Evolutionary conservation across 2,113 vertebrate genomes (phyloP), one percentile per base, ranked within the genome.

Genomic region (Pelobates fuscus): DNA sequence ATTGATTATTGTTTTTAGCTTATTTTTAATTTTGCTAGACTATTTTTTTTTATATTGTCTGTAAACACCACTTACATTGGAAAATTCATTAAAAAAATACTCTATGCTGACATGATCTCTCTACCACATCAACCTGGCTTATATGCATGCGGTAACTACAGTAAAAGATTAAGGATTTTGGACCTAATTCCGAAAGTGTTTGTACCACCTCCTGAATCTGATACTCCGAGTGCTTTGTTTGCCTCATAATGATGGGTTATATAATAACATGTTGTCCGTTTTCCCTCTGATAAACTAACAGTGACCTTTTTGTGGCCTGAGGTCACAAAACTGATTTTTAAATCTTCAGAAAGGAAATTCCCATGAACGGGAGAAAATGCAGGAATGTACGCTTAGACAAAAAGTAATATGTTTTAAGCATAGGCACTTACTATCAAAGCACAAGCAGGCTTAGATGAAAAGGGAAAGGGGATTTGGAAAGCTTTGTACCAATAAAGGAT

Each of bases 361-460:
- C 24, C 61, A 44, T 41, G 27, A 32, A 55, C 14, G 32, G 46
- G 32, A 44, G 44, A 61, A 32, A 67, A 75, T 59, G 52, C 72
- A 75, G 72, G 72, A 67, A 75, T 67, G 72, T 67, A 12, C 54
- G 30, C 25, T 24, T 24, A 30, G 63, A 27, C 54, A 58, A 6
- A 74, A 75, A 75, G 54, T 23, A 75, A 75, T 75, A 75, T 58
- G 63, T 58, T 23, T 46, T 18, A 27, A 74, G 27, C 72, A 75
- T 75, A 62, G 66, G 72, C 37, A 26, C 24, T 44, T 44, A 26
- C 63, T 58, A 55, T 58, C 71, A 66, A 74, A 66, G 30, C 62
- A 7, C 37, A 25, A 23, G 14, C 32, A 2, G 59, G 63, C 54
- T 75, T 49, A 67, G 12, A 59, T 25, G 54, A 46, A 54, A 49